A percentile compares a stretch with the other conserved stretches of the same genome.
Conservation (phyloP, 2,888 invertebrate species). For the Cheilosia scutellata region DNA sequence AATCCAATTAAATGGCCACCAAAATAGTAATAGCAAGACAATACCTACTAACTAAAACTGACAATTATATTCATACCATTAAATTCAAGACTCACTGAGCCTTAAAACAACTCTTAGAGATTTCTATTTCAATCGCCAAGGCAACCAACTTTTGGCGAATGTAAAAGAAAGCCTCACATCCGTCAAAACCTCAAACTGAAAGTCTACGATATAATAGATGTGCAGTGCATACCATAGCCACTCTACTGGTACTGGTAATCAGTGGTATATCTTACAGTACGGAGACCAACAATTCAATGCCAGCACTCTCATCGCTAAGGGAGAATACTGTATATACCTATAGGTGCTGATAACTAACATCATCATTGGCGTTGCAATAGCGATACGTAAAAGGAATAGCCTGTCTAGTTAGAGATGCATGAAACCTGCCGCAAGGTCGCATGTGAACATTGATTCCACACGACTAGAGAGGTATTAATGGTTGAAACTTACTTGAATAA, state of each 20-base stretch:
- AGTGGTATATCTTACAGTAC: conserved; percentile 41
- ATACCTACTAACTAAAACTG: conserved; percentile 13
- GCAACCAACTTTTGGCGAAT: conserved; percentile 22
- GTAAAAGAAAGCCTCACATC: conserved; percentile 59
- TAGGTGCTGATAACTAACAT: conserved; percentile 23
- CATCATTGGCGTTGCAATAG: not conserved
- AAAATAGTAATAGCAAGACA: conserved; percentile 39
- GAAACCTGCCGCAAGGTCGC: conserved; percentile 71
- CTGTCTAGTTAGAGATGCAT: conserved; percentile 44
- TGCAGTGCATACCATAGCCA: not conserved
- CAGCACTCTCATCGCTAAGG: conserved; percentile 29
- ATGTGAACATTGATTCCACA: conserved; percentile 34
- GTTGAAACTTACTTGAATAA: conserved; percentile 56
- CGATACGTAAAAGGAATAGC: conserved; percentile 54
- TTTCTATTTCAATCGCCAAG: conserved; percentile 17
- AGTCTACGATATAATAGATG: conserved; percentile 33
- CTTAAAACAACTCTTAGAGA: conserved; percentile 17
- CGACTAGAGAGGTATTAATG: conserved; percentile 20
- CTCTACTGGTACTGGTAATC: conserved; percentile 31
- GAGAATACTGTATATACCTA: conserved; percentile 19
- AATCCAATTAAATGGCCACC: conserved; percentile 52
- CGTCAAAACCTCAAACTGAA: conserved; percentile 39
- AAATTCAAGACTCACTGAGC: conserved; percentile 40
- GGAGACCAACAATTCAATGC: conserved; percentile 51
- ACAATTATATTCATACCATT: conserved; percentile 45